A percentile compares a stretch with the other conserved stretches of the same genome.
These are phyloP conservation scores for Temnothorax nylanderi DNA, from an alignment of 1,140 invertebrate species.

Conservation along the genomic window DNA sequence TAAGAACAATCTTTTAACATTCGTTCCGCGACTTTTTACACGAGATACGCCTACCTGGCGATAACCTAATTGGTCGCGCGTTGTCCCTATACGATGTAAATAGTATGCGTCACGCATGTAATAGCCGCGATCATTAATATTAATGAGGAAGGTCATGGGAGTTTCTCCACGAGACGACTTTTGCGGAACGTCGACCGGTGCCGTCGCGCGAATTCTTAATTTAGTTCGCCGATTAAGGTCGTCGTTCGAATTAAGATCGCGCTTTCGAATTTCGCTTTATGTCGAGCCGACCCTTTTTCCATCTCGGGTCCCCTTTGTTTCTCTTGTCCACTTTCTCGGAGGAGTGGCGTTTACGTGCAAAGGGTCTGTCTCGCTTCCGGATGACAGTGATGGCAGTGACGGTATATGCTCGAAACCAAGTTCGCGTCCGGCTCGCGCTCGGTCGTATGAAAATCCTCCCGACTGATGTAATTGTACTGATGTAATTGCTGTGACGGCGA, in stretches of 20 bases:
- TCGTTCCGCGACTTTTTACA: background rate
- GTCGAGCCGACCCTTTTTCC: background rate
- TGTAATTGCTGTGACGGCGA: slow-evolving; percentile 51
- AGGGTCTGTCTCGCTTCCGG: slow-evolving; percentile 66
- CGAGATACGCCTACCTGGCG: background rate
- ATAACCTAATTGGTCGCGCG: slow-evolving; percentile 29
- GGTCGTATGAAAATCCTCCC: slow-evolving; percentile 69
- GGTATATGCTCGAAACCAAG: slow-evolving; percentile 56
- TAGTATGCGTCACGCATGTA: slow-evolving; percentile 52
- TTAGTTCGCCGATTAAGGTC: slow-evolving; percentile 59
- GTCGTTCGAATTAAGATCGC: slow-evolving; percentile 51
- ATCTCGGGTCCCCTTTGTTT: background rate
- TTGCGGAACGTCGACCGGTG: slow-evolving; percentile 5
- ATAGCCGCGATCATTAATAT: slow-evolving; percentile 65
- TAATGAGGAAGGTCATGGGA: slow-evolving; percentile 66
- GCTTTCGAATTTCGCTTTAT: slow-evolving; percentile 65
- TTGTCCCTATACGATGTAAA: slow-evolving; percentile 38
- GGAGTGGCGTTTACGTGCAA: slow-evolving; percentile 39
- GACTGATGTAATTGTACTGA: slow-evolving; percentile 36
- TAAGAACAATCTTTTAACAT: background rate
- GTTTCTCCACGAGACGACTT: slow-evolving; percentile 60
- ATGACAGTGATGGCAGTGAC: background rate
- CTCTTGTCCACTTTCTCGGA: slow-evolving; percentile 56
- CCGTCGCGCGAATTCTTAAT: slow-evolving; percentile 58
- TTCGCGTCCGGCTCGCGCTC: slow-evolving; percentile 68